Percentiles rank a stretch among this genome's conserved stretches.
Conservation (phyloP, 2,797 vertebrate genomes). For the Eupleurogrammus muticus region DNA sequence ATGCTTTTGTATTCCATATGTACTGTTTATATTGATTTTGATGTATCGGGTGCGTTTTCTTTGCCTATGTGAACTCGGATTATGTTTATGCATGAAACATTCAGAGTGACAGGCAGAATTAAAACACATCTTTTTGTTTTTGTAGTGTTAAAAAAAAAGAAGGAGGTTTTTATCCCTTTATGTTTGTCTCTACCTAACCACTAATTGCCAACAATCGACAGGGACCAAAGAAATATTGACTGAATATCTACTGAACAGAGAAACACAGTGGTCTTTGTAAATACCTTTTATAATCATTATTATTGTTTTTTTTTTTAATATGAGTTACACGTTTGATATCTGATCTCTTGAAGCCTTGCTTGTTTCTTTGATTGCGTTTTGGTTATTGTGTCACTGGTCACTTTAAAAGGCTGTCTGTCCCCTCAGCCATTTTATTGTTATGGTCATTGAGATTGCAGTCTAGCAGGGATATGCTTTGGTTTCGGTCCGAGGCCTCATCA, state of each 20-base stretch:
- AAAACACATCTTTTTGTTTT: conserved; percentile 48
- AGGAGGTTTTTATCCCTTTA: conserved; percentile 39
- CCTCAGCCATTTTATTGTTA: conserved; percentile 47
- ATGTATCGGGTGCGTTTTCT: conserved; percentile 47
- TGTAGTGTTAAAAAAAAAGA: conserved; percentile 16
- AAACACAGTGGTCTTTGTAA: conserved; percentile 74
- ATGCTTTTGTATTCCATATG: conserved; percentile 44
- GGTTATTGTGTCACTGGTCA: conserved; percentile 83
- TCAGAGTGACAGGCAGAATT: conserved; percentile 67
- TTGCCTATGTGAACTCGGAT: conserved; percentile 74
- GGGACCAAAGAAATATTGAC: conserved; percentile 79
- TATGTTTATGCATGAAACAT: conserved; percentile 54
- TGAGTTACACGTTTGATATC: conserved; percentile 59
- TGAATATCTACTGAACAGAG: conserved; percentile 69
- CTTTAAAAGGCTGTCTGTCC: conserved; percentile 76
- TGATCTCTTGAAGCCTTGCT: conserved; percentile 63
- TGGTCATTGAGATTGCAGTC: conserved; percentile 23
- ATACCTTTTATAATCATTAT: conserved; percentile 75
- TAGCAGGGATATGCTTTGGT: conserved; percentile 31
- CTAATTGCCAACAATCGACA: conserved; percentile 71
- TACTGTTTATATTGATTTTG: conserved; percentile 51
- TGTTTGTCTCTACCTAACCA: conserved; percentile 52
- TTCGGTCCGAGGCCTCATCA: conserved; percentile 17
- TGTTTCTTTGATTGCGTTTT: conserved; percentile 69
- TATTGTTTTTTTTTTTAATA: conserved; percentile 57